Conservation (phyloP, 2,113 vertebrate genomes). For the Meriones unguiculatus region DNA sequence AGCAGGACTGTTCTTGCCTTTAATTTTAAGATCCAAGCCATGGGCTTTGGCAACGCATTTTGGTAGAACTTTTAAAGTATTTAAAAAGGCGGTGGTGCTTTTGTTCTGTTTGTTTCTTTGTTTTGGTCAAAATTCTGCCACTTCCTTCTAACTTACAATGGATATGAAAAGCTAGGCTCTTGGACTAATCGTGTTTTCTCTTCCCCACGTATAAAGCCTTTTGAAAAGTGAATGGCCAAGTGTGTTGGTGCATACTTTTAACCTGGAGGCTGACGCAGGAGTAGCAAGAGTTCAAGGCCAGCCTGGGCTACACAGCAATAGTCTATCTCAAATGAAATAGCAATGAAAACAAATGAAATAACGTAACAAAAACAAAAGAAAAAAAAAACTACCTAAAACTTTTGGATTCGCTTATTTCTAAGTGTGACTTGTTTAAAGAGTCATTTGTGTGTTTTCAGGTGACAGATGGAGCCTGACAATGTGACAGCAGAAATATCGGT, state of each 20-base stretch:
- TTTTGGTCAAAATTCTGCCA: not conserved
- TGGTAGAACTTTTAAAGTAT: not conserved
- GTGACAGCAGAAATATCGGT: not conserved
- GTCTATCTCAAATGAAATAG: not conserved
- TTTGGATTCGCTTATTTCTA: not conserved
- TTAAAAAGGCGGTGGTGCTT: not conserved
- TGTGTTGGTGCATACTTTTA: not conserved
- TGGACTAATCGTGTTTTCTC: not conserved
- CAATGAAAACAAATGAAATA: not conserved
- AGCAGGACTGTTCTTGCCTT: not conserved
- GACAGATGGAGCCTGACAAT: too few species aligned
- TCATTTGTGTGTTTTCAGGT: not conserved
- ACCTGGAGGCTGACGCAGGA: not conserved
- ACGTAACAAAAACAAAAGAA: not conserved
- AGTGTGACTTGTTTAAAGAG: slow-evolving; percentile 8
- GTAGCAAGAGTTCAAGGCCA: not conserved
- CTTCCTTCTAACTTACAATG: not conserved
- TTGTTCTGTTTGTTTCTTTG: not conserved
- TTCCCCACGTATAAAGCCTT: not conserved
- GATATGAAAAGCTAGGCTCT: not conserved
- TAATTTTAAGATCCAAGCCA: not conserved
- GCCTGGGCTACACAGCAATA: not conserved
- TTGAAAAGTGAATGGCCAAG: not conserved
- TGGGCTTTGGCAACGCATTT: not conserved
- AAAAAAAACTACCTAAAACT: not conserved